Evolutionary conservation across 1,140 invertebrate species (phyloP), one percentile per base, ranked within the genome.

Genomic region (Phymorhynchus buccinoides): DNA sequence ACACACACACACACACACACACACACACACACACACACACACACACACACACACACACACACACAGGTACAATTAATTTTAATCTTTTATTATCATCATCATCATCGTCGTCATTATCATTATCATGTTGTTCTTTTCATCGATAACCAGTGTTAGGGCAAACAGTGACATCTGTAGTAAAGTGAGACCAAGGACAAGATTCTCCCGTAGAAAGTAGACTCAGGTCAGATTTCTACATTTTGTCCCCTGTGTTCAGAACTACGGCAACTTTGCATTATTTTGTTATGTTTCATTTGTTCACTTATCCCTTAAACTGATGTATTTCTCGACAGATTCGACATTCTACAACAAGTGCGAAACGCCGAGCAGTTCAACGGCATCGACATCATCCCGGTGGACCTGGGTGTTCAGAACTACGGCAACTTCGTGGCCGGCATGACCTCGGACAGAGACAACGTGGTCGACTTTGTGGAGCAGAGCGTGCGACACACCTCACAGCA

Each of bases 361-460:
- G 42, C 56, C 14, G 82, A 27, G 0, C 68, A 84, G 41, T 68
- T 75, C n/a, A 79, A 86, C 41, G 84, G 85, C 71, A 62, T 86
- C 42, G 66, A 84, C 1, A 77, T 84, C 1, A 52, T 86, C 22
- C 83, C 86, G 7, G 85, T 86, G 22, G 87, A 87, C 71, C 82
- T 87, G 14, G 85, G 85, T 0, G 80, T 84, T 0, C 14, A 80
- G 18, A 27, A 41, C 1, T 84, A 56, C 79, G 32, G 18, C 18
- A 86, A 82, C 68, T 82, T 86, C 41, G 56, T 86, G 18, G 30
- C 30, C n/a, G 83, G 85, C 27, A 81, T 87, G 62, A 71, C 83
- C 0, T 32, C 66, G 2, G 37, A 18, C 0, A 48, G 48, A 14
- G 73, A 87, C 1, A 86, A 87, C 71, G 79, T 82, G 66, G 39